These are phyloP conservation scores for Bembecia ichneumoniformis DNA, from an alignment of 2,888 invertebrate species.

Conservation along the genomic window DNA sequence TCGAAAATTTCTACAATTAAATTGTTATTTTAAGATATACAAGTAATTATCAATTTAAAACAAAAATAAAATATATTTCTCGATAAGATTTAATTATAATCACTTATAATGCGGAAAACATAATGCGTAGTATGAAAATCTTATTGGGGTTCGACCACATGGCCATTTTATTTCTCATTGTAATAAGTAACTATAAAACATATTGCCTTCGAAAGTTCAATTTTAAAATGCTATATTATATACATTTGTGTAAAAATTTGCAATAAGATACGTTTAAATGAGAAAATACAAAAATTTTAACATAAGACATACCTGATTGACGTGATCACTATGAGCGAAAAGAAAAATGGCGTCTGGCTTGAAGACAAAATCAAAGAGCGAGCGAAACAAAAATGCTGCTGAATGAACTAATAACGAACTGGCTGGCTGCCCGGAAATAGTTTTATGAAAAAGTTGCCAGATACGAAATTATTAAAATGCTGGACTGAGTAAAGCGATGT, in stretches of 20 bases:
- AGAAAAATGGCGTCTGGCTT: slow-evolving; percentile 59
- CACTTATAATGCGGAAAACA: slow-evolving; percentile 29
- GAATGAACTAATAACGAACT: neutral
- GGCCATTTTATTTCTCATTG: slow-evolving; percentile 29
- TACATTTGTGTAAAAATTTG: neutral
- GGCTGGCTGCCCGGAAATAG: neutral
- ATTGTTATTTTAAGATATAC: neutral
- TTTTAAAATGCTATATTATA: slow-evolving; percentile 4
- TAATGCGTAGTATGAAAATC: slow-evolving; percentile 63
- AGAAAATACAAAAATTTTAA: slow-evolving; percentile 13
- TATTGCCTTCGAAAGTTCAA: slow-evolving; percentile 17
- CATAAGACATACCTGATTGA: slow-evolving; percentile 52
- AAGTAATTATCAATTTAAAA: neutral
- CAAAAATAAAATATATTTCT: slow-evolving; percentile 11
- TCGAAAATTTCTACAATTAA: slow-evolving; percentile 1
- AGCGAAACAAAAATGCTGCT: neutral
- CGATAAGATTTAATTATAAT: slow-evolving; percentile 10
- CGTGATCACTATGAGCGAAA: slow-evolving; percentile 54
- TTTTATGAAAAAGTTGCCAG: neutral
- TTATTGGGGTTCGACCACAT: slow-evolving; percentile 53
- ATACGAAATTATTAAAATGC: neutral
- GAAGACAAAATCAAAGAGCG: slow-evolving; percentile 11
- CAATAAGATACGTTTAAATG: neutral
- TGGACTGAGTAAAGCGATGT: too few species aligned
- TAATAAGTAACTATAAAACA: slow-evolving; percentile 14